Percentiles rank a stretch among this genome's conserved stretches.
These are phyloP conservation scores for Rhynchophorus ferrugineus DNA, from an alignment of 1,140 invertebrate species.

Conservation along the genomic window DNA sequence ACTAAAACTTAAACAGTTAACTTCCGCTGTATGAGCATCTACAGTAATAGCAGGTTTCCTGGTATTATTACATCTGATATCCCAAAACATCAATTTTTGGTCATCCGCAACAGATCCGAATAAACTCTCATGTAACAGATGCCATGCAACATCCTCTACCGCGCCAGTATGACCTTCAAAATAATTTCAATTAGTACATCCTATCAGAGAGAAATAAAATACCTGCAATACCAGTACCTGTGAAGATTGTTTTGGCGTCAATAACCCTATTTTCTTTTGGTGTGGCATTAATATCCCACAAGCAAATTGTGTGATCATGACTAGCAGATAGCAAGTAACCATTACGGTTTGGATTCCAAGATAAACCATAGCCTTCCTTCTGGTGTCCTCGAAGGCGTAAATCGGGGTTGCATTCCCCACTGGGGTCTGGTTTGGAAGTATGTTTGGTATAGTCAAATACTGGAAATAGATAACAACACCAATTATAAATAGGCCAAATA, in stretches of 20 bases:
- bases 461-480: too few relatives aligned
- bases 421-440: slow-evolving; percentile 96
- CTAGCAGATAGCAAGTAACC: slow-evolving; percentile 92
- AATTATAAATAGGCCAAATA: too few relatives aligned
- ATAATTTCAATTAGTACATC: background rate
- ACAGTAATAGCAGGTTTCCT: slow-evolving; percentile 97
- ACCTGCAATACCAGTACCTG: slow-evolving; percentile 39
- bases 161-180: slow-evolving; percentile 87
- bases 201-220: background rate
- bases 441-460: slow-evolving; percentile 99
- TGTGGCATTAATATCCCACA: slow-evolving; percentile 98
- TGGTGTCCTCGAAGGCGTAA: slow-evolving; percentile 89
- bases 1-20: slow-evolving; percentile 99
- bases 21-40: slow-evolving; percentile 98
- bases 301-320: slow-evolving; percentile 98
- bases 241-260: slow-evolving; percentile 98
- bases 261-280: slow-evolving; percentile 91
- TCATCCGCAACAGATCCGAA: slow-evolving; percentile 99
- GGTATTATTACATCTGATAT: slow-evolving; percentile 91
- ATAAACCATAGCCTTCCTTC: slow-evolving; percentile 98
- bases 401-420: slow-evolving; percentile 92
- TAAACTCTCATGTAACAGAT: slow-evolving; percentile 92
- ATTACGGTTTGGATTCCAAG: slow-evolving; percentile 98
- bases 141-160: slow-evolving; percentile 99
- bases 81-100: slow-evolving; percentile 99